These are phyloP conservation scores for Corvus hawaiiensis DNA, from an alignment of 2,113 vertebrate species.

Conservation along the genomic window DNA sequence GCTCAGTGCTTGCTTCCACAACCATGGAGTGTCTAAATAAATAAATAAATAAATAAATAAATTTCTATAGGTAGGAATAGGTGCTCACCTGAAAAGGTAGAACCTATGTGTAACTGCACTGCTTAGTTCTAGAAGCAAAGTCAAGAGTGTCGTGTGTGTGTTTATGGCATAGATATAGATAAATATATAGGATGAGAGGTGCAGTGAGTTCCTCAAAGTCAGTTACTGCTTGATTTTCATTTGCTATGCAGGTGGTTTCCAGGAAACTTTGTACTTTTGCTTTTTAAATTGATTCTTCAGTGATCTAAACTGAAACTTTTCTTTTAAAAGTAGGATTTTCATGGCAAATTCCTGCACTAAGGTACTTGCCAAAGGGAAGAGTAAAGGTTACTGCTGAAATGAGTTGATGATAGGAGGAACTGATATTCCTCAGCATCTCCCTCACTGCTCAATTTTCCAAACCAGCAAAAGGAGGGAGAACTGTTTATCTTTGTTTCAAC, in stretches of 20 bases:
- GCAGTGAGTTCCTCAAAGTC: background rate
- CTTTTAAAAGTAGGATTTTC: background rate
- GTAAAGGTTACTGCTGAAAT: background rate
- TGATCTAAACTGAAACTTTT: background rate
- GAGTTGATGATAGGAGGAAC: background rate
- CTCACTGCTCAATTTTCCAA: background rate
- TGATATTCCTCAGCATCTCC: background rate
- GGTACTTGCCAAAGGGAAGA: background rate
- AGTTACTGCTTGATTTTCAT: background rate
- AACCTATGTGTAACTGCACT: background rate
- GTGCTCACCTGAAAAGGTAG: background rate
- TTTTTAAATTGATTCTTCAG: background rate
- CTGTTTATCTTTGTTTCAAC: background rate
- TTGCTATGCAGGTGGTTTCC: background rate
- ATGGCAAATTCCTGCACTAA: background rate
- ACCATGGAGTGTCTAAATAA: background rate
- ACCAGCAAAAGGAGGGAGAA: background rate
- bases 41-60: background rate
- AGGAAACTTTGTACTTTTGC: background rate
- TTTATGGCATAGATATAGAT: rapidly evolving
- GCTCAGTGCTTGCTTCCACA: background rate
- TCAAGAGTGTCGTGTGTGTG: background rate
- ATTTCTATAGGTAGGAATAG: background rate
- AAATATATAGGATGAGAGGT: background rate
- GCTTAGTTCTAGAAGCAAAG: background rate